Conservation (phyloP, 2,888 invertebrate species). For the Allygus modestus region DNA sequence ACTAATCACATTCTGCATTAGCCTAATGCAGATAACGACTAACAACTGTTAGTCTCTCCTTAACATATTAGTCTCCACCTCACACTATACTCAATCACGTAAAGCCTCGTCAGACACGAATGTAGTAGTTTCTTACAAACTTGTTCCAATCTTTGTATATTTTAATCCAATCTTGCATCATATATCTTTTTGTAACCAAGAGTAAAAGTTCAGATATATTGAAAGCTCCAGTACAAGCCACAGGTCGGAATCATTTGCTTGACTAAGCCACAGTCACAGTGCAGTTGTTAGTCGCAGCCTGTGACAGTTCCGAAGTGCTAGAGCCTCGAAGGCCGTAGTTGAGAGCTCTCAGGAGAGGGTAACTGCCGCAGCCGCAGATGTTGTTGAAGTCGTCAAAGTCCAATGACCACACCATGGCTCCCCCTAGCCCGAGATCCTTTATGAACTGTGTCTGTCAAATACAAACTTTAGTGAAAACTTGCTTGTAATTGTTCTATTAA, state of each 20-base stretch:
- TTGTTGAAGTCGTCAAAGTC: constrained; percentile 90
- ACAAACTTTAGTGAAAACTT: no score
- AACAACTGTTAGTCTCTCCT: neutral
- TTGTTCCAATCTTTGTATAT: no score
- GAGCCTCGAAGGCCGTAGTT: constrained; percentile 60
- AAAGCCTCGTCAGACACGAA: constrained; percentile 22
- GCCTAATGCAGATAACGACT: constrained; percentile 1
- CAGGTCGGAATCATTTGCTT: no score
- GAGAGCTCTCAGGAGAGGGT: constrained; percentile 82
- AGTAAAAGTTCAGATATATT: no score
- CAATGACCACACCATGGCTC: constrained; percentile 83
- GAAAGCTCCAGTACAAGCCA: no score
- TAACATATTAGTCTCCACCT: neutral
- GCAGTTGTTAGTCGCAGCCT: neutral
- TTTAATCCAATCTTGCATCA: no score
- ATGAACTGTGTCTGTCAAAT: neutral
- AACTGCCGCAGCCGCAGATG: constrained; percentile 81
- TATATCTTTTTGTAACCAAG: no score
- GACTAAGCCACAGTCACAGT: no score
- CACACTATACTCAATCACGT: constrained; percentile 21
- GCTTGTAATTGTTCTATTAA: no score
- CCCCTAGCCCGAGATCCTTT: constrained; percentile 80
- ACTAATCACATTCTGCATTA: neutral
- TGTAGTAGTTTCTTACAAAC: constrained; percentile 24
- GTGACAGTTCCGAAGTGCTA: neutral